A percentile compares a stretch with the other conserved stretches of the same genome.
Conservation (phyloP, 2,888 invertebrate genomes). For the Odontocolon sp. region DNA sequence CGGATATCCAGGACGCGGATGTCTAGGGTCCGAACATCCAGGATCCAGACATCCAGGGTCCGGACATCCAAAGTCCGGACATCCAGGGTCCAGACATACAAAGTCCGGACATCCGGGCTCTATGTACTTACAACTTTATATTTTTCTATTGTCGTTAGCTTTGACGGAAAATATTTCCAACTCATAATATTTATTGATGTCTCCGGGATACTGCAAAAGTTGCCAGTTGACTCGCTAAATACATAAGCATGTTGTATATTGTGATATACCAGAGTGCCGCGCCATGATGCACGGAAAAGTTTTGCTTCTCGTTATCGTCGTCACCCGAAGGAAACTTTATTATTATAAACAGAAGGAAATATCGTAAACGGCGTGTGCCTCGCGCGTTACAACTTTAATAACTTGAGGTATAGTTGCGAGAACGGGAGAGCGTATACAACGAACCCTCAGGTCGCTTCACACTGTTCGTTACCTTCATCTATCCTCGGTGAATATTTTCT, state of each 20-base stretch:
- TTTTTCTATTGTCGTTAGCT: no score
- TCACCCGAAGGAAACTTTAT: slow-evolving; percentile 55
- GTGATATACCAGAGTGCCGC: slow-evolving; percentile 6
- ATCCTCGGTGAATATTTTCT: slow-evolving; percentile 64
- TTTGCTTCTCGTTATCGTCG: slow-evolving; percentile 45
- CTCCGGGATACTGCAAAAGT: slow-evolving; percentile 37
- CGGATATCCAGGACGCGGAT: no score
- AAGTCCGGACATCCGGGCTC: no score
- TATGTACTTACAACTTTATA: no score
- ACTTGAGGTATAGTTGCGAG: slow-evolving; percentile 60
- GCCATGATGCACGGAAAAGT: slow-evolving; percentile 40
- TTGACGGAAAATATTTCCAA: slow-evolving; percentile 8
- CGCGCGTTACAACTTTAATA: slow-evolving; percentile 73
- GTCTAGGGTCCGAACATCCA: no score
- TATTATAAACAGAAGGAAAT: slow-evolving; percentile 58
- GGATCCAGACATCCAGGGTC: no score
- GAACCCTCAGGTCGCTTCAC: slow-evolving; percentile 29
- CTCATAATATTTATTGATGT: slow-evolving; percentile 12
- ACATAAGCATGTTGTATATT: not conserved
- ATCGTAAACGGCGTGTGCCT: slow-evolving; percentile 46
- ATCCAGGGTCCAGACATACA: not conserved
- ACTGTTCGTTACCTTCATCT: slow-evolving; percentile 54
- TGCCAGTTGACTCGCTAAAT: slow-evolving; percentile 14
- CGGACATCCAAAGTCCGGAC: no score
- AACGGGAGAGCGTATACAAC: slow-evolving; percentile 22